Evolutionary conservation across 2,888 invertebrate genomes (phyloP), one percentile per base, ranked within the genome.

Genomic region (Drosophila mimica): DNA sequence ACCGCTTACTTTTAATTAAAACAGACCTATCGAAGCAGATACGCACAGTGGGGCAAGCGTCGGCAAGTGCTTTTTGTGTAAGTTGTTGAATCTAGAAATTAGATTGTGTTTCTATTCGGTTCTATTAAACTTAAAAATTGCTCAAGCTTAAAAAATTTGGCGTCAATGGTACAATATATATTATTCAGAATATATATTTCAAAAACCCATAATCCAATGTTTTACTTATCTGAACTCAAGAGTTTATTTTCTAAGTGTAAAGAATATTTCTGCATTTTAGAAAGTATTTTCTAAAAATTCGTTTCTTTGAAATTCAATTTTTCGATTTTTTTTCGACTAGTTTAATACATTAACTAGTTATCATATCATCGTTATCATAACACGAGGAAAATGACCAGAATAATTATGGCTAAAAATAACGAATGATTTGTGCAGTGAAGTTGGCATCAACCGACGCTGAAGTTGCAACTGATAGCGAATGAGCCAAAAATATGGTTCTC

Each of bases 1-100:
- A 76, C 33, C 43, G 46, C 46, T 25, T 46, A 46, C 20, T 46
- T 70, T 74, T 87, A 87, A 84, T 84, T 79, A 82, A 74, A 68
- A 33, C 36, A 74, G 68, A 33, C 40, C 13, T 25, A 15, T 8
- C 20, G 20, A 15, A 25, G 8, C 15, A 25, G 15, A 15, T 46
- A 15, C 25, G 15, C 46, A 46, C 46, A 46, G 46, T 46, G 46
- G 25, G 8, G 7, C 20, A 46, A 25, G 8, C 25, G 46, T 8
- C 4, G 20, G 4, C 4, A 25, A 8, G 0, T 1, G 20, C 0
- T 6, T 20, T 11, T 11, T 11, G 20, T 11, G 17, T 7, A 36
- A 36, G 36, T 17, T 15, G 15, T 15, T 7, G 36, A 6, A 46
- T 46, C 7, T 1, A 8, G 0, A 20, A 20, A 20, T 20, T 15